A percentile compares a stretch with the other conserved stretches of the same genome.
Conservation (phyloP, 2,797 vertebrate species). For the Ptychadena robeensis region DNA sequence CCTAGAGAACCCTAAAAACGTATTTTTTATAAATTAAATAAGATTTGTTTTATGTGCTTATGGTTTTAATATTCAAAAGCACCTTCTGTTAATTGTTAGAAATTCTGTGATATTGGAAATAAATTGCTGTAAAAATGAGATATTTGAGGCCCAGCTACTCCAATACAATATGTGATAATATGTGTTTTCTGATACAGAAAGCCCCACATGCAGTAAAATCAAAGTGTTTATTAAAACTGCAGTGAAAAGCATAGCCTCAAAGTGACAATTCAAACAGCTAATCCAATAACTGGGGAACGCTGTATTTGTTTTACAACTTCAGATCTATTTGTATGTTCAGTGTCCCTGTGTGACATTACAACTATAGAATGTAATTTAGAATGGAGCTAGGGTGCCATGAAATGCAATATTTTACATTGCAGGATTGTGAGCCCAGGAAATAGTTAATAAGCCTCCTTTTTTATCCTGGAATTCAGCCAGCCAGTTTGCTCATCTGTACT, state of each 20-base stretch:
- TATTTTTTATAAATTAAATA: not conserved
- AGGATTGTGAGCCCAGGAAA: not conserved
- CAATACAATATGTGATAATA: not conserved
- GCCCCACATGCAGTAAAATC: not conserved
- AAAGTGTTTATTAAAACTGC: not conserved
- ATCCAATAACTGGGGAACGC: not conserved
- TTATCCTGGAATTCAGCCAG: not conserved
- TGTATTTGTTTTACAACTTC: not conserved
- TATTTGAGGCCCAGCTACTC: not conserved
- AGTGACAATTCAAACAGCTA: not conserved
- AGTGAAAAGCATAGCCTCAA: not conserved
- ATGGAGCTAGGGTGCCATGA: not conserved
- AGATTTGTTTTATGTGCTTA: not conserved
- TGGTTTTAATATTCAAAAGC: not conserved
- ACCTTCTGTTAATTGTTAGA: not conserved
- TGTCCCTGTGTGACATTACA: not conserved
- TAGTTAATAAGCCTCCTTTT: not conserved
- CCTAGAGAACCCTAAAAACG: too few relatives aligned
- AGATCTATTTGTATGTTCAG: not conserved
- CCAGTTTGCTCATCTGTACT: slow-evolving; percentile 2
- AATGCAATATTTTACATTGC: not conserved
- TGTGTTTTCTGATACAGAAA: not conserved
- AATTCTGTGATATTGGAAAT: not conserved
- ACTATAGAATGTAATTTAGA: not conserved
- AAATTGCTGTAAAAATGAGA: not conserved